Conservation (phyloP, 2,113 vertebrate genomes). For the Chrysemys picta region DNA sequence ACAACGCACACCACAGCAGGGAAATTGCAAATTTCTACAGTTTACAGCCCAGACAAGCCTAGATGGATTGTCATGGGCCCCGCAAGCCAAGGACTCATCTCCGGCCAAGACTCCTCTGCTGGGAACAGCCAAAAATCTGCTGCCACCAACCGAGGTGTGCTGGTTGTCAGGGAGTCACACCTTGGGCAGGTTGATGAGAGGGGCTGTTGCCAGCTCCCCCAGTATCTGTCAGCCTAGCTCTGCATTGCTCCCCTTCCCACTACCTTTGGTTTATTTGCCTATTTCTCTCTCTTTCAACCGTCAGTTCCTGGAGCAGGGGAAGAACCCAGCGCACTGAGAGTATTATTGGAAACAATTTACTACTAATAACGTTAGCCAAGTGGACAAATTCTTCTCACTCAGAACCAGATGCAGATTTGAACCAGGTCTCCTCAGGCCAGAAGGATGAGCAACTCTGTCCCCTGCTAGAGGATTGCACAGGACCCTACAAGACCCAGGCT, state of each 20-base stretch:
- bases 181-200: no score
- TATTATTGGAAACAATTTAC: not conserved
- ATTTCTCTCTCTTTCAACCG: not conserved
- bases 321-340: not conserved
- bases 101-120: fast-evolving
- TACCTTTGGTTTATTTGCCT: not conserved
- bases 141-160: no score
- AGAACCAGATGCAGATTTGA: not conserved
- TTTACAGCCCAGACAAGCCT: fast-evolving
- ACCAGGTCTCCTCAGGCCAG: not conserved
- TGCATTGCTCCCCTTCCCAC: not conserved
- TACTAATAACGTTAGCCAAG: not conserved
- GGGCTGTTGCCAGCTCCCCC: no score
- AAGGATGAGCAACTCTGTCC: not conserved
- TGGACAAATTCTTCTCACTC: not conserved
- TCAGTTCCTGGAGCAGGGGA: not conserved
- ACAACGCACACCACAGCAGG: not conserved
- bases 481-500: not conserved
- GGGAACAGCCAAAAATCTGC: no score
- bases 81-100: fast-evolving
- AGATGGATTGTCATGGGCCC: fast-evolving
- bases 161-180: no score
- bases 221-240: no score
- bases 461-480: not conserved
- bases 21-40: fast-evolving